Conservation (phyloP, 1,140 invertebrate species). For the Bilobella aurantiaca region DNA sequence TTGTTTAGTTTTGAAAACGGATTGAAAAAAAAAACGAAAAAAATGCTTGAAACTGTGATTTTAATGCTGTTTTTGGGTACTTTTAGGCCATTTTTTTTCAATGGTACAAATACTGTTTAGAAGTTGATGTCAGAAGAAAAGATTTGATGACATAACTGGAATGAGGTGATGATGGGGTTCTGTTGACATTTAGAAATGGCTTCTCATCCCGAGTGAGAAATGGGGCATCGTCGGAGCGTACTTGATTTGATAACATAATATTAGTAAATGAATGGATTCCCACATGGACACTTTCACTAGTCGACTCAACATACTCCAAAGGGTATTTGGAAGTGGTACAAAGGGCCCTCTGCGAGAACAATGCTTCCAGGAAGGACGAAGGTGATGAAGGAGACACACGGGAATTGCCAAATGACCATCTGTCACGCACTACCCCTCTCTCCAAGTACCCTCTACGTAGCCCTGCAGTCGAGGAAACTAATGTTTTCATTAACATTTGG, state of each 20-base stretch:
- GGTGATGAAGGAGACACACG: constrained; percentile 24
- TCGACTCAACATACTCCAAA: not conserved
- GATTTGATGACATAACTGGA: no score
- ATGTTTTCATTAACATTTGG: not conserved
- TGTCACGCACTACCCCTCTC: constrained; percentile 7
- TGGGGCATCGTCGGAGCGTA: not conserved
- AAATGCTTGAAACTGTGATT: no score
- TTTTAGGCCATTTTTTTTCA: no score
- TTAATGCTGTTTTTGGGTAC: no score
- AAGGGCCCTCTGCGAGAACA: not conserved
- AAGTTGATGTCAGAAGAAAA: no score
- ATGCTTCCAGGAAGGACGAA: not conserved
- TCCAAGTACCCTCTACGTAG: not conserved
- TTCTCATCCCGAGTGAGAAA: not conserved
- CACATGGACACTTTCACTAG: not conserved
- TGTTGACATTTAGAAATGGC: not conserved
- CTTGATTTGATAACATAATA: constrained; percentile 1
- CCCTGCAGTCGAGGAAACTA: not conserved
- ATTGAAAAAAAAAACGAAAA: no score
- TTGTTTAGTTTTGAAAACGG: no score
- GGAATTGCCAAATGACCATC: constrained; percentile 25
- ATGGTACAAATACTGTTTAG: no score
- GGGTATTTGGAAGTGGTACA: not conserved
- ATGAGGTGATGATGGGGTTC: no score
- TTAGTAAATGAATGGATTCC: not conserved